Conservation (phyloP, 2,888 invertebrate genomes). For the Folsomia manolachei region DNA sequence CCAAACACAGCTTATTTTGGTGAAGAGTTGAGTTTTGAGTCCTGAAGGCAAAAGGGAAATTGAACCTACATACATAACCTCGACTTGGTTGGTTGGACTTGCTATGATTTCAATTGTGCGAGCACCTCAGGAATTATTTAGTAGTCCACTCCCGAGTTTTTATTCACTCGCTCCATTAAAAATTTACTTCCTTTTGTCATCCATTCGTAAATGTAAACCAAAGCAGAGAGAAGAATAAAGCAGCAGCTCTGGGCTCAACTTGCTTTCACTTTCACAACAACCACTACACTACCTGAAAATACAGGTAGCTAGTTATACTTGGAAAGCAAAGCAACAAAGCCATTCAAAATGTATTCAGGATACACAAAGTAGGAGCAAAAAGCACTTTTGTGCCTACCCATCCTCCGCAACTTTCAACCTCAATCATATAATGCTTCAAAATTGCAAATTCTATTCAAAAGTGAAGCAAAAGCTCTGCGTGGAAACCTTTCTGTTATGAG, state of each 20-base stretch:
- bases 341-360: not conserved
- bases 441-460: slow-evolving; percentile 4
- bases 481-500: too few relatives aligned
- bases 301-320: too few relatives aligned
- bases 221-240: not conserved
- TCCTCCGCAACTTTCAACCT: not conserved
- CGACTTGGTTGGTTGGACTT: not conserved
- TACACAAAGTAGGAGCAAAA: not conserved
- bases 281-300: not conserved
- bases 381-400: not conserved
- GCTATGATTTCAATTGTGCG: not conserved
- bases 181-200: slow-evolving; percentile 5
- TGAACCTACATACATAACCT: not conserved
- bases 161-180: slow-evolving; percentile 5
- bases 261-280: not conserved
- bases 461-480: not conserved
- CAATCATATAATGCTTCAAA: not conserved
- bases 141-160: not conserved
- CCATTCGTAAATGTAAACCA: not conserved
- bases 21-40: not conserved
- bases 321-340: not conserved
- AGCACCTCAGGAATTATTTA: not conserved
- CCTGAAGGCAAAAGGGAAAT: not conserved
- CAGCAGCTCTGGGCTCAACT: not conserved
- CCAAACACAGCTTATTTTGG: not conserved